A percentile compares a stretch with the other conserved stretches of the same genome.
Conservation (phyloP, 2,113 vertebrate species). For the Alligator mississippiensis region DNA sequence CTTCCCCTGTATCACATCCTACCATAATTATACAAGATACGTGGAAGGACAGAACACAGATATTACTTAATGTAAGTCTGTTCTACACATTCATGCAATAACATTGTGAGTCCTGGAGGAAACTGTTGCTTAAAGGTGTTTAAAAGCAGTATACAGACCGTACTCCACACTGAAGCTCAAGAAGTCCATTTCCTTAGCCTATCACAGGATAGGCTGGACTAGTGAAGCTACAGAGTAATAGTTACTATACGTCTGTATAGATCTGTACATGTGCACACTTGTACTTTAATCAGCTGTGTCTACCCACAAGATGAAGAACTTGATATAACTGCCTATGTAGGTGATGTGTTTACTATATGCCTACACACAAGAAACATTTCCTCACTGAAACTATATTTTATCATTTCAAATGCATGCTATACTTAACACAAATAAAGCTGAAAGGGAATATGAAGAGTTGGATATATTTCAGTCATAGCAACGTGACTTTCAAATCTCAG, state of each 20-base stretch:
- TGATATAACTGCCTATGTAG: accelerated
- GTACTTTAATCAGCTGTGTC: background rate
- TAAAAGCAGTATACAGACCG: accelerated
- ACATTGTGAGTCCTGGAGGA: background rate
- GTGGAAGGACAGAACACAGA: background rate
- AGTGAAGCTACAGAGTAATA: background rate
- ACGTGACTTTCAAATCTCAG: slow-evolving; percentile 57
- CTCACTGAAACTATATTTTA: background rate
- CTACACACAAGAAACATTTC: background rate
- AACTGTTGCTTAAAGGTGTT: background rate
- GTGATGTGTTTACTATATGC: background rate
- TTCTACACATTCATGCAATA: accelerated
- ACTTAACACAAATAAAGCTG: slow-evolving; percentile 39
- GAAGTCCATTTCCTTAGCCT: background rate
- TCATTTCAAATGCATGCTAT: slow-evolving; percentile 18
- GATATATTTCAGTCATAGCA: slow-evolving; percentile 23
- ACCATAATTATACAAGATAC: background rate
- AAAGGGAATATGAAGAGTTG: slow-evolving; percentile 28
- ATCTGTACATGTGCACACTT: background rate
- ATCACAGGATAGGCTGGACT: background rate
- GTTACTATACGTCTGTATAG: background rate
- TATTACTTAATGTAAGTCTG: background rate
- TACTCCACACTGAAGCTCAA: background rate
- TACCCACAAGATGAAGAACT: background rate
- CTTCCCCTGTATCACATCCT: too few species aligned